A percentile compares a stretch with the other conserved stretches of the same genome.
These are phyloP conservation scores for Calliopsis andreniformis DNA, from an alignment of 1,140 invertebrate species.

Conservation along the genomic window DNA sequence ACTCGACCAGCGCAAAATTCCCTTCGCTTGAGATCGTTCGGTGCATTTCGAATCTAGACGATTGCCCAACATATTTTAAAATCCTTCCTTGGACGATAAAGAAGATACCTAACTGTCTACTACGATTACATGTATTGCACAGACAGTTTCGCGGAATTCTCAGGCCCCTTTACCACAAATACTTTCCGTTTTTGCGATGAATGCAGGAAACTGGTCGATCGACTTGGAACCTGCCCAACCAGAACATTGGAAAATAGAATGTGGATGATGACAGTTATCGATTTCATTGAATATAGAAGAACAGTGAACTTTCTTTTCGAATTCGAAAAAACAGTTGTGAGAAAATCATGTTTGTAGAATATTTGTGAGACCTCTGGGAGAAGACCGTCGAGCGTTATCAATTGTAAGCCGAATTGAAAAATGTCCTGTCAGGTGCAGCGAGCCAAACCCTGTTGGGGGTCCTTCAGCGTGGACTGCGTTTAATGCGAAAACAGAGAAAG, in stretches of 20 bases:
- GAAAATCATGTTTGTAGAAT: too few relatives aligned
- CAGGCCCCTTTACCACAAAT: background rate
- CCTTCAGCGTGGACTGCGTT: background rate
- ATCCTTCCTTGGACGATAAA: background rate
- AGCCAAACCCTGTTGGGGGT: slow-evolving; percentile 10
- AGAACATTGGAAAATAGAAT: background rate
- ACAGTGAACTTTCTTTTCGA: too few relatives aligned
- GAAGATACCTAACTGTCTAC: slow-evolving; percentile 22
- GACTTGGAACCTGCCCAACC: background rate
- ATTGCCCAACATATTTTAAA: background rate
- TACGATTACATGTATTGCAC: background rate
- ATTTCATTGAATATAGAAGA: too few relatives aligned
- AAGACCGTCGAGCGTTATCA: slow-evolving; percentile 11
- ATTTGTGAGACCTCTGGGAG: slow-evolving; percentile 9
- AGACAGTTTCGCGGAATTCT: too few relatives aligned
- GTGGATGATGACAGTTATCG: background rate
- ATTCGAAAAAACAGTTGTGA: too few relatives aligned
- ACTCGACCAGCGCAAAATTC: slow-evolving; percentile 10
- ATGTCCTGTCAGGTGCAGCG: slow-evolving; percentile 52
- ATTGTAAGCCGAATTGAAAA: slow-evolving; percentile 27
- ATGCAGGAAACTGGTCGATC: background rate
- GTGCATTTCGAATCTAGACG: slow-evolving; percentile 23
- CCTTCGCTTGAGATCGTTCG: background rate
- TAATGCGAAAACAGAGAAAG: background rate
- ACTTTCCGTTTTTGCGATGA: slow-evolving; percentile 2